Evolutionary conservation across 2,797 vertebrate species (phyloP).

Genomic region (Champsocephalus esox): DNA sequence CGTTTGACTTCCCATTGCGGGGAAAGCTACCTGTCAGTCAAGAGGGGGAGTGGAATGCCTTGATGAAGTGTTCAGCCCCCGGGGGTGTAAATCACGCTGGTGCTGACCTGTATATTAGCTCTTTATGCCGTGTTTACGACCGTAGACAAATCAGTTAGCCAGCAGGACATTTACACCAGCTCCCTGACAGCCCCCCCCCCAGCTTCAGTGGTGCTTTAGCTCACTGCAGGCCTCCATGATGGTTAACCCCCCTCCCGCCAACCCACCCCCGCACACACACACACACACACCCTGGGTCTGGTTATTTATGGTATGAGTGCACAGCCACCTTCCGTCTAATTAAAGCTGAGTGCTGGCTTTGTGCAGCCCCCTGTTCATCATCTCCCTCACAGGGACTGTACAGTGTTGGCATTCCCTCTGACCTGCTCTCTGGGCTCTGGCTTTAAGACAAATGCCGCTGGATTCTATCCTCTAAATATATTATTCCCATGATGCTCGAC

Average conservation of each 20-base stretch:
- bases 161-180: constrained; percentile 75
- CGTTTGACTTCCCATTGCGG: constrained; percentile 3
- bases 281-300: not conserved
- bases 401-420: constrained; percentile 37
- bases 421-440: constrained; percentile 39
- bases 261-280: constrained; percentile 8
- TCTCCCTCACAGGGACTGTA: constrained; percentile 41
- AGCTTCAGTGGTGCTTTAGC: constrained; percentile 55
- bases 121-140: constrained; percentile 80
- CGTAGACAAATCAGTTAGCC: constrained; percentile 78
- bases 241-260: constrained; percentile 41
- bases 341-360: constrained; percentile 81
- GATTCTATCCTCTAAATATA: constrained; percentile 45
- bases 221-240: constrained; percentile 36
- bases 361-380: constrained; percentile 73
- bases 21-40: constrained; percentile 4
- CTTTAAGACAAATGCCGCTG: constrained; percentile 48
- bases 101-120: constrained; percentile 77
- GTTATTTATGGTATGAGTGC: constrained; percentile 78
- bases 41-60: constrained; percentile 28
- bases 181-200: constrained; percentile 49
- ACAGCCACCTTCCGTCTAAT: constrained; percentile 81
- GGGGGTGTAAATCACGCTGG: constrained; percentile 62
- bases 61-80: constrained; percentile 48
- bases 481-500: constrained; percentile 28